Evolutionary conservation across 2,797 vertebrate species (phyloP).

Genomic region (Acanthis flammea): DNA sequence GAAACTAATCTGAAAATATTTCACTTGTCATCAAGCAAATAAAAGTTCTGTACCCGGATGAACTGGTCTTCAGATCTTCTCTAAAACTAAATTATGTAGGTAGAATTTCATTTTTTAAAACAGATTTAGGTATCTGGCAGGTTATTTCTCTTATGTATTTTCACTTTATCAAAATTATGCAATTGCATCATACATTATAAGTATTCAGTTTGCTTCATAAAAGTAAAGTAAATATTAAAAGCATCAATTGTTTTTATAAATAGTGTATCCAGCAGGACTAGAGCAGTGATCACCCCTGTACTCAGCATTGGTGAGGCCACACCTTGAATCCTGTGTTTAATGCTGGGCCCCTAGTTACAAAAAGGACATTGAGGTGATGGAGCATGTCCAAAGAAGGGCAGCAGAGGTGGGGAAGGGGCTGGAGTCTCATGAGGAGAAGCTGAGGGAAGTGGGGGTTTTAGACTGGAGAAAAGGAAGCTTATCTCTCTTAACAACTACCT

Average conservation of each 20-base stretch:
- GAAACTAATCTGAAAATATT: constrained; percentile 18
- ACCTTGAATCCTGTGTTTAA: accelerated
- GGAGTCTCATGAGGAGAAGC: neutral
- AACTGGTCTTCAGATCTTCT: neutral
- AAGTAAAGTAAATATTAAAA: neutral
- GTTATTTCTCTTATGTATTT: neutral
- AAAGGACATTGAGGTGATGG: neutral
- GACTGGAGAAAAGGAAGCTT: neutral
- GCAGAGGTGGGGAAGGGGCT: neutral
- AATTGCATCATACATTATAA: neutral
- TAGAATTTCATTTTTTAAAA: neutral
- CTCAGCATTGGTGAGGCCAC: neutral
- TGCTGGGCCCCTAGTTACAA: neutral
- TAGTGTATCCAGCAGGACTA: neutral
- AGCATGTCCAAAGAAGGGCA: neutral
- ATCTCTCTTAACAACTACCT: neutral
- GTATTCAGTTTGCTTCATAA: accelerated
- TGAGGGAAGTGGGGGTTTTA: neutral
- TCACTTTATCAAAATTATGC: neutral
- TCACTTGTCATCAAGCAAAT: neutral
- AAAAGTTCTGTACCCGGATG: neutral
- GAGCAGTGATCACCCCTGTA: neutral
- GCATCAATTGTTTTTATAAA: neutral
- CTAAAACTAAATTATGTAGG: neutral
- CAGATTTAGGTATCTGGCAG: neutral